Conservation (phyloP, 2,113 vertebrate genomes). For the Nymphicus hollandicus region DNA sequence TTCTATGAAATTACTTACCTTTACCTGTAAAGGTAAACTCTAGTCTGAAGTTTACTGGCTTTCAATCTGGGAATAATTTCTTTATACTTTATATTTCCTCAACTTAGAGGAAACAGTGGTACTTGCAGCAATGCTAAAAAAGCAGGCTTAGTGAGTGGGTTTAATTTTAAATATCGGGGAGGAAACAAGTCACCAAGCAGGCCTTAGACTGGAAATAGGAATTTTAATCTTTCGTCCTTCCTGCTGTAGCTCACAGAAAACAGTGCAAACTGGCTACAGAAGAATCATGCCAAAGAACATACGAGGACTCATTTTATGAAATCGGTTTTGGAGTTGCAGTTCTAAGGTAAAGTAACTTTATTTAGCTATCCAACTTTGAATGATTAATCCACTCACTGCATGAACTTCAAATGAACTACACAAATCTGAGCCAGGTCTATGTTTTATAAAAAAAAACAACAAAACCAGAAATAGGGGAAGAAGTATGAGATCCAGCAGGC, state of each 20-base stretch:
- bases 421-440: neutral
- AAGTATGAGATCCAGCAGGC: neutral
- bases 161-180: neutral
- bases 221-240: neutral
- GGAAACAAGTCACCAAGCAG: neutral
- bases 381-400: neutral
- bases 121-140: neutral
- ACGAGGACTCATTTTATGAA: neutral
- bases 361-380: neutral
- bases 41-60: neutral
- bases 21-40: constrained; percentile 2
- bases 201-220: neutral
- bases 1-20: constrained; percentile 18
- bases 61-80: neutral
- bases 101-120: neutral
- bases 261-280: neutral
- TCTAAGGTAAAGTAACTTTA: constrained; percentile 5
- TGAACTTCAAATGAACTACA: constrained; percentile 39
- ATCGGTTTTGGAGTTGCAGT: neutral
- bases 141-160: neutral
- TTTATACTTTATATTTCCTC: neutral
- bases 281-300: neutral
- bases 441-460: neutral
- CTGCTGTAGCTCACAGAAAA: neutral
- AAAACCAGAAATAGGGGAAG: neutral